Evolutionary conservation across 2,888 invertebrate genomes (phyloP).

Genomic region (Apodemia duryi): DNA sequence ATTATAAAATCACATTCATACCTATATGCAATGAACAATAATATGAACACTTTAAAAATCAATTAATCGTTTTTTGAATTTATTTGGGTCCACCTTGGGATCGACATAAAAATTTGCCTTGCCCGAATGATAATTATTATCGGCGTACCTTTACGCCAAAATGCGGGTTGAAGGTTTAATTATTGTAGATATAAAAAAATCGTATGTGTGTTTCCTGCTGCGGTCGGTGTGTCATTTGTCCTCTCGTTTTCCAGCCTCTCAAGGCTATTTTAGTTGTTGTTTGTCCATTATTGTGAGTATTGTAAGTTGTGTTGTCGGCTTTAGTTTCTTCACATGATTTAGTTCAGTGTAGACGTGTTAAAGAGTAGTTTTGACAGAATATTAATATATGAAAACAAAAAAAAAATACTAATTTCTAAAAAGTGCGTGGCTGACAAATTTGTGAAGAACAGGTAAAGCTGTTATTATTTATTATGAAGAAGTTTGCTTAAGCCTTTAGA

Average conservation of each 20-base stretch:
- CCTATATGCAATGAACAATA: too few relatives aligned
- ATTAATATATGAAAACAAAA: not conserved
- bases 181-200: too few relatives aligned
- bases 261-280: not conserved
- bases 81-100: too few relatives aligned
- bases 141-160: too few relatives aligned
- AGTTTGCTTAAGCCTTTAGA: not conserved
- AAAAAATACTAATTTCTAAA: not conserved
- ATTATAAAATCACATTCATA: too few relatives aligned
- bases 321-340: not conserved
- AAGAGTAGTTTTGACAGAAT: not conserved
- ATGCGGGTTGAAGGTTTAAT: too few relatives aligned
- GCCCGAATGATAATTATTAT: too few relatives aligned
- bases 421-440: not conserved
- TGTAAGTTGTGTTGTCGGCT: not conserved
- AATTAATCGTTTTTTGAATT: too few relatives aligned
- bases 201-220: not conserved
- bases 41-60: too few relatives aligned
- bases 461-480: not conserved
- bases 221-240: not conserved
- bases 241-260: conserved; percentile 10
- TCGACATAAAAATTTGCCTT: too few relatives aligned
- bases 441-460: not conserved
- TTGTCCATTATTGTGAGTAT: conserved; percentile 5
- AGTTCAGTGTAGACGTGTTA: not conserved